These are phyloP conservation scores for Standfussiana lucernea DNA, from an alignment of 2,888 invertebrate genomes.

Conservation along the genomic window DNA sequence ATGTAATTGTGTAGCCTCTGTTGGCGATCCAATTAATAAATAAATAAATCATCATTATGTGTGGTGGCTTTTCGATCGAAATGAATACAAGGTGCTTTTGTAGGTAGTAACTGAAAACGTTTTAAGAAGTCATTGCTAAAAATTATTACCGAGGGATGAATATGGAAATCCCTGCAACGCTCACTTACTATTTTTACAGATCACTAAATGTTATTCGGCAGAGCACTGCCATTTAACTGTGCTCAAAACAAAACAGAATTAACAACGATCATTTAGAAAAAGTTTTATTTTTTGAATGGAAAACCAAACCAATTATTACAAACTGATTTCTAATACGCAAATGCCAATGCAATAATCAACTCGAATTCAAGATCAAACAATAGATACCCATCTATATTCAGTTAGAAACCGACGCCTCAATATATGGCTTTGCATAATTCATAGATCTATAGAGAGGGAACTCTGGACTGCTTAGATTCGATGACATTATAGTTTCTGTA, in stretches of 20 bases:
- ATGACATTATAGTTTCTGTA: constrained; percentile 29
- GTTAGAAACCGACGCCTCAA: constrained; percentile 29
- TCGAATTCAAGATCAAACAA: constrained; percentile 41
- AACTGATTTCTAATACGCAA: constrained; percentile 19
- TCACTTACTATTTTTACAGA: too few relatives aligned
- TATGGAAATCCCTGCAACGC: too few relatives aligned
- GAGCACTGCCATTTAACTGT: neutral
- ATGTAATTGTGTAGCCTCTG: too few relatives aligned
- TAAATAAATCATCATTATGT: too few relatives aligned
- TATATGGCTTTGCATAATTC: constrained; percentile 59
- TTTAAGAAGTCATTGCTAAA: too few relatives aligned
- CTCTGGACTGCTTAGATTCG: constrained; percentile 34
- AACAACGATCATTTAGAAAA: neutral
- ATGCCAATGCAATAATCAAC: constrained; percentile 16
- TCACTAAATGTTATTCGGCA: neutral
- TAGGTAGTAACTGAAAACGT: too few relatives aligned
- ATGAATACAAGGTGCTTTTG: too few relatives aligned
- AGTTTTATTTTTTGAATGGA: neutral
- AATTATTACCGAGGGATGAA: too few relatives aligned
- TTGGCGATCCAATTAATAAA: too few relatives aligned
- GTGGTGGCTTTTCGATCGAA: too few relatives aligned
- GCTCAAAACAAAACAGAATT: neutral
- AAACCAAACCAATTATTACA: constrained; percentile 22
- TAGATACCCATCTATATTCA: constrained; percentile 18
- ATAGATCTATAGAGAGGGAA: constrained; percentile 32